These are phyloP conservation scores for Bujurquina vittata DNA, from an alignment of 2,113 vertebrate genomes.

Conservation along the genomic window DNA sequence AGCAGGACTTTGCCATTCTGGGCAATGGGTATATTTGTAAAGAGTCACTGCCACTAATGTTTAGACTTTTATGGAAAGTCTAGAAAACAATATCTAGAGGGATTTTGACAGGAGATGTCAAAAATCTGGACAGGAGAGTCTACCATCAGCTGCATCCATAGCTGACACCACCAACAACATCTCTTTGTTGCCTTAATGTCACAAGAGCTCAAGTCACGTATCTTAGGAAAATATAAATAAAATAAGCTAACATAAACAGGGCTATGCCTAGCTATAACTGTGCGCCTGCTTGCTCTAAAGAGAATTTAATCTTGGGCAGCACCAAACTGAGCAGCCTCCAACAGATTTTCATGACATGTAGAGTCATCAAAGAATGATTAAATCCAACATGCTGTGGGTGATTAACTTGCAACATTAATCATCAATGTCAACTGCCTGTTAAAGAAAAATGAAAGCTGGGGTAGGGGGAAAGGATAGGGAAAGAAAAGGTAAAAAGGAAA, in stretches of 20 bases:
- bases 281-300: not conserved
- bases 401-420: slow-evolving; percentile 67
- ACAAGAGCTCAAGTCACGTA: not conserved
- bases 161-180: not conserved
- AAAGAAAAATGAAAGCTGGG: slow-evolving; percentile 60
- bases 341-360: slow-evolving; percentile 39
- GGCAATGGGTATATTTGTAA: not conserved
- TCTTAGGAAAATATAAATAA: not conserved
- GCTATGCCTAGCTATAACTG: not conserved
- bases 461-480: not conserved
- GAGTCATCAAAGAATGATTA: slow-evolving; percentile 49
- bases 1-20: not conserved
- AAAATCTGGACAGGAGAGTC: not conserved
- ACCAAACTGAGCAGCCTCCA: slow-evolving; percentile 19
- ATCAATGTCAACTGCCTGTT: slow-evolving; percentile 62
- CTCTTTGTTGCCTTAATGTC: not conserved
- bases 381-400: slow-evolving; percentile 56
- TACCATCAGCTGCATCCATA: not conserved
- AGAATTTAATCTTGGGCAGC: slow-evolving; percentile 12
- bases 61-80: not conserved
- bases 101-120: not conserved
- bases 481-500: not conserved
- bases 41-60: not conserved
- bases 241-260: not conserved
- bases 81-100: not conserved